Evolutionary conservation across 2,113 vertebrate species (phyloP).

Genomic region (Solenodon paradoxus): DNA sequence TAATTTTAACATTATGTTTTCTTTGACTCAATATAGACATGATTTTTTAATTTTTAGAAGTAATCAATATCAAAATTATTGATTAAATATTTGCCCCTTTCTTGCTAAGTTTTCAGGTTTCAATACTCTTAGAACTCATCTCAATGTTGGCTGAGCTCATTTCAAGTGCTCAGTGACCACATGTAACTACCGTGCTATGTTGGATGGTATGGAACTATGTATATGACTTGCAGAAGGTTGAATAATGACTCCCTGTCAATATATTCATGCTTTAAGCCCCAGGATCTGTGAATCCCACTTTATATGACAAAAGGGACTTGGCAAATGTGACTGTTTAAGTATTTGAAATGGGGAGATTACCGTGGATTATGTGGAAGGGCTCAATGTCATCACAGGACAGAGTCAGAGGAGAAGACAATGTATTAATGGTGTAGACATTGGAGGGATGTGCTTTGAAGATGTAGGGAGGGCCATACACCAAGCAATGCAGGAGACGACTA

Average conservation of each 20-base stretch:
- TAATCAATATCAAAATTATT: background rate
- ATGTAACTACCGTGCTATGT: accelerated
- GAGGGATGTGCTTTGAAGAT: background rate
- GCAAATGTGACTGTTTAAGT: background rate
- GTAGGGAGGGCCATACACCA: background rate
- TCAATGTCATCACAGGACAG: background rate
- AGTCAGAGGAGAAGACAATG: background rate
- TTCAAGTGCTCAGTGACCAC: background rate
- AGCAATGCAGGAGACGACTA: background rate
- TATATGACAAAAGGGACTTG: background rate
- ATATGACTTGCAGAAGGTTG: background rate
- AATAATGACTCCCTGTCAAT: background rate
- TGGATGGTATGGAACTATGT: background rate
- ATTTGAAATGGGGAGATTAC: background rate
- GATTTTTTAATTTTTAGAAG: background rate
- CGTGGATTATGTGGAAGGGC: background rate
- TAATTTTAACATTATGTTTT: background rate
- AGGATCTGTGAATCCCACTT: background rate
- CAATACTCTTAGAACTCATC: background rate
- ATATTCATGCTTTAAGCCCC: background rate
- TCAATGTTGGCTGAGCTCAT: background rate
- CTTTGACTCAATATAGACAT: background rate
- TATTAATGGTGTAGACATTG: background rate
- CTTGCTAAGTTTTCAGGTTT: background rate
- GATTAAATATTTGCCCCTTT: background rate